Evolutionary conservation across 2,113 vertebrate species (phyloP).

Genomic region (rabbit (Oryctolagus cuniculus)): mOryCun1.1 NC_091450.1:11823001-11823500

Average conservation of each 20-base stretch:
- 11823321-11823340: not conserved
- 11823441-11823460: not conserved
- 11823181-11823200: conserved; percentile 10
- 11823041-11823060: not conserved
- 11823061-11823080: not conserved
- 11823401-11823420: conserved; percentile 10
- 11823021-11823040: not conserved
- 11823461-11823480: conserved; percentile 26
- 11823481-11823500: not conserved
- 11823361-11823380: not conserved
- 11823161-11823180: not conserved
- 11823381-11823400: not conserved
- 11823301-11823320: not conserved
- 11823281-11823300: conserved; percentile 12
- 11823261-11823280: not conserved
- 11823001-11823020: too few relatives aligned
- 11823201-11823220: not conserved
- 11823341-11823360: not conserved
- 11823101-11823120: not conserved
- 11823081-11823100: not conserved
- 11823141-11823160: not conserved
- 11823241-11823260: not conserved
- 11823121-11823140: not conserved
- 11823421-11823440: not conserved
- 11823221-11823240: not conserved